Evolutionary conservation across 2,797 vertebrate genomes (phyloP).

Genomic region (Emydoidea blandingii): DNA sequence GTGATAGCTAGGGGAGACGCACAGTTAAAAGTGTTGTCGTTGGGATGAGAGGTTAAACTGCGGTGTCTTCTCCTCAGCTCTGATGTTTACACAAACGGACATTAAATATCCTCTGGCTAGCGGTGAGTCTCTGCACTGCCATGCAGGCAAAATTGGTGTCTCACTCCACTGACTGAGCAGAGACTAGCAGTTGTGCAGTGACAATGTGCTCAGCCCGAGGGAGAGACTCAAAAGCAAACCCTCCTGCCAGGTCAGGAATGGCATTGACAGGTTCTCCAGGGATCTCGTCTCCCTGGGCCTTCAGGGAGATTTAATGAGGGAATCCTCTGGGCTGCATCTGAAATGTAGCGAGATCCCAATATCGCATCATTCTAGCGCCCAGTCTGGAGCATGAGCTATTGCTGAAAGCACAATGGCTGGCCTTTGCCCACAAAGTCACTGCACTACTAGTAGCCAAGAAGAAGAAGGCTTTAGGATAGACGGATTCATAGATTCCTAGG

Average conservation of each 20-base stretch:
- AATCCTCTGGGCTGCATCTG: background rate
- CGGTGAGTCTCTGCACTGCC: background rate
- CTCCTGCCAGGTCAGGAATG: background rate
- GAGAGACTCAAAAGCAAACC: background rate
- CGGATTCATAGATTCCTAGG: background rate
- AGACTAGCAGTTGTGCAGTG: accelerated
- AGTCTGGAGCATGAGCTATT: background rate
- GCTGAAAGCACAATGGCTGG: background rate
- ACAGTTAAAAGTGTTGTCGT: background rate
- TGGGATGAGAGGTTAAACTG: background rate
- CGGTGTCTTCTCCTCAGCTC: background rate
- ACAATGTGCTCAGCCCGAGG: background rate
- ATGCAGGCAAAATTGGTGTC: accelerated
- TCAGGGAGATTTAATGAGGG: background rate
- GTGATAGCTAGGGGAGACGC: background rate
- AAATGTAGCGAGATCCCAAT: background rate
- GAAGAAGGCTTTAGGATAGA: background rate
- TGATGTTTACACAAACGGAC: background rate
- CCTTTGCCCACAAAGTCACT: background rate
- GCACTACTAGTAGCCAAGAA: background rate
- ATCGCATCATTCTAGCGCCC: background rate
- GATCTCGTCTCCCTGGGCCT: background rate
- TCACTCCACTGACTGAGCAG: background rate
- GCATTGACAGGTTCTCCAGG: accelerated
- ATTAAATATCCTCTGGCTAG: accelerated